These are phyloP conservation scores for Odontocerum albicorne DNA, from an alignment of 2,888 invertebrate genomes.

Conservation along the genomic window DNA sequence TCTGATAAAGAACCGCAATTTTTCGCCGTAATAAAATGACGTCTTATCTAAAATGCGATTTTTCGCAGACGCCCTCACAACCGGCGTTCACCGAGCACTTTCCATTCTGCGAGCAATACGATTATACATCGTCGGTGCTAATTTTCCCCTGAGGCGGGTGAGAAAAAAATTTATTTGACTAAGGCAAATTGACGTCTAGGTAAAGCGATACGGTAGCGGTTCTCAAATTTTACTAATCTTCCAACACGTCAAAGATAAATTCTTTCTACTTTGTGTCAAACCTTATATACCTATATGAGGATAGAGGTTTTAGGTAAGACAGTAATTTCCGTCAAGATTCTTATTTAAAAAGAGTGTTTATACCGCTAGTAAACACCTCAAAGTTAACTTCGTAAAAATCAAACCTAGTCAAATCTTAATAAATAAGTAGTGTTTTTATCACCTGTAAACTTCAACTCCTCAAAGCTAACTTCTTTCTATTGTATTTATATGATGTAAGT, in stretches of 20 bases:
- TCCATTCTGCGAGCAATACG: constrained; percentile 3
- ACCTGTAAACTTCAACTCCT: too few relatives aligned
- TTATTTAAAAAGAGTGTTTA: too few relatives aligned
- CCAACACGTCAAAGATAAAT: neutral
- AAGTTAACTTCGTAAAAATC: too few relatives aligned
- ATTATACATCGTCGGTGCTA: constrained; percentile 16
- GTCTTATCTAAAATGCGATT: constrained; percentile 30
- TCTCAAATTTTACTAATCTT: neutral
- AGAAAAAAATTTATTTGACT: constrained; percentile 21
- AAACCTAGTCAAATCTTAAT: too few relatives aligned
- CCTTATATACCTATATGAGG: too few relatives aligned
- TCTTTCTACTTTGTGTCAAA: neutral
- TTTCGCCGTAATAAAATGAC: constrained; percentile 26
- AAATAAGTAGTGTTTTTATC: too few relatives aligned
- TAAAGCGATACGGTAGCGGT: constrained; percentile 17
- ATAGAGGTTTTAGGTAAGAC: too few relatives aligned
- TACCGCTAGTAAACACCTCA: too few relatives aligned
- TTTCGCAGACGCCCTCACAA: constrained; percentile 23
- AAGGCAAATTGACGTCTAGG: constrained; percentile 9
- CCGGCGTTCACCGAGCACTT: neutral
- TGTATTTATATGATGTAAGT: too few relatives aligned
- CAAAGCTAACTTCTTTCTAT: too few relatives aligned
- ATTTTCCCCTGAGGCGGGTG: constrained; percentile 17
- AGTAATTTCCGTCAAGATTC: too few relatives aligned
- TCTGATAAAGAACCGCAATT: constrained; percentile 29